Evolutionary conservation across 2,113 vertebrate species (phyloP).

Genomic region (Setophaga coronata): DNA sequence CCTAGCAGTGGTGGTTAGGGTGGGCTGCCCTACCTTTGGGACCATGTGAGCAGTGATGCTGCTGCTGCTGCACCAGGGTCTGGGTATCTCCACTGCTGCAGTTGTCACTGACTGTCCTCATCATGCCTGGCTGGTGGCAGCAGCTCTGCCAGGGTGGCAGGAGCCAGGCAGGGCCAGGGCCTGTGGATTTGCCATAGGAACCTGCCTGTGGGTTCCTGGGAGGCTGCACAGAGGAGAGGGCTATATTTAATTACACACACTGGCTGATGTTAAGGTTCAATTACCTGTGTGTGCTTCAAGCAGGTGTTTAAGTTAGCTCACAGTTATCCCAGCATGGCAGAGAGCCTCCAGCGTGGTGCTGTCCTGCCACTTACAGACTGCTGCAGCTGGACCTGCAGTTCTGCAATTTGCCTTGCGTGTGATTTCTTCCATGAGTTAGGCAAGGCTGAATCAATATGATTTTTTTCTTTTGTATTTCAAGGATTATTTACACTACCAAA

Average conservation of each 20-base stretch:
- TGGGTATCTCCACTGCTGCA: not conserved
- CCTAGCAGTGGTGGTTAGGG: not conserved
- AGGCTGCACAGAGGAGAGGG: not conserved
- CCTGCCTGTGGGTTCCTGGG: not conserved
- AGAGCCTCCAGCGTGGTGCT: rapidly evolving
- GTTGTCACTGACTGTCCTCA: not conserved
- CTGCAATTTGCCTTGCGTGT: rapidly evolving
- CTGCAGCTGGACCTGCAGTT: not conserved
- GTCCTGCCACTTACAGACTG: not conserved
- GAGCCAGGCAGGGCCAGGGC: not conserved
- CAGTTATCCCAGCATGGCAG: not conserved
- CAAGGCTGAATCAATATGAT: not conserved
- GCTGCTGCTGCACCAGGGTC: not conserved
- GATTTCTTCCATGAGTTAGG: not conserved
- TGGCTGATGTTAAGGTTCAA: not conserved
- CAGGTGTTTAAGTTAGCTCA: not conserved
- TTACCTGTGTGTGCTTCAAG: not conserved
- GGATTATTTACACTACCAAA: not conserved
- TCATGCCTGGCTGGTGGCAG: not conserved
- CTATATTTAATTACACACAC: not conserved
- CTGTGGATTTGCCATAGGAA: not conserved
- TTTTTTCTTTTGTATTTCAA: not conserved
- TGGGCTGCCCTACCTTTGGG: not conserved
- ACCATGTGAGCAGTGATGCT: not conserved
- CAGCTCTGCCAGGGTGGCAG: not conserved